phyloP scores from a whole-genome alignment of 1,140 invertebrate genomes.

The Bilobella aurantiaca region DNA sequence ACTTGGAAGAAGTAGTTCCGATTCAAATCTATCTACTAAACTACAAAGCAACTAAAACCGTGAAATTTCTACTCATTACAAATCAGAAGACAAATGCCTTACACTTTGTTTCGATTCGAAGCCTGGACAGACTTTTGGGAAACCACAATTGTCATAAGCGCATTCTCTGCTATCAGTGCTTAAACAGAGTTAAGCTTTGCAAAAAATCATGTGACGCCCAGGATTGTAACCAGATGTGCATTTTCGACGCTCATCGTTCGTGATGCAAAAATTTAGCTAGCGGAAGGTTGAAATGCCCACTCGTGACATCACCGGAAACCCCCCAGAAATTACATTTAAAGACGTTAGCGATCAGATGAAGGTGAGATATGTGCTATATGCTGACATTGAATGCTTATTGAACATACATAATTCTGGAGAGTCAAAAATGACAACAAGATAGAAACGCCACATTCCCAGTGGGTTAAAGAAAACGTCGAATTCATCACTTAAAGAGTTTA shows the following conservation, averaged over 20 bases:
- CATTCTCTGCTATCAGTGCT: background rate
- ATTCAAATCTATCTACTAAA: background rate
- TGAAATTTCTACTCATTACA: background rate
- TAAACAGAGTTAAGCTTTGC: background rate
- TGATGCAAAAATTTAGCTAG: background rate
- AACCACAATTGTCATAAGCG: background rate
- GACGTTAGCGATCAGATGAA: background rate
- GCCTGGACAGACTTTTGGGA: background rate
- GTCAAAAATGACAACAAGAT: background rate
- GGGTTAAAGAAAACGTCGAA: background rate
- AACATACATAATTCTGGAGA: background rate
- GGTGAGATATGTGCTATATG: background rate
- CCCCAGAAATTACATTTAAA: background rate
- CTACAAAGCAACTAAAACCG: background rate
- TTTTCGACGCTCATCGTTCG: background rate
- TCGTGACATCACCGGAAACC: background rate
- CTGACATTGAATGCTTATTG: background rate
- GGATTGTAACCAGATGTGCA: background rate
- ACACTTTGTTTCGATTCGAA: conserved; percentile 5
- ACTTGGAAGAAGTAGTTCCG: no score
- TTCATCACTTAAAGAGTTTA: background rate
- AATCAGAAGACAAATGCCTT: background rate
- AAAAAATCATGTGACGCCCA: background rate
- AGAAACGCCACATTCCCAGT: background rate
- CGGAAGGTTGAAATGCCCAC: conserved; percentile 1